Percentiles rank a stretch among this genome's conserved stretches.
phyloP scores from a whole-genome alignment of 2,888 invertebrate genomes.

The Resseliella maxima region DNA sequence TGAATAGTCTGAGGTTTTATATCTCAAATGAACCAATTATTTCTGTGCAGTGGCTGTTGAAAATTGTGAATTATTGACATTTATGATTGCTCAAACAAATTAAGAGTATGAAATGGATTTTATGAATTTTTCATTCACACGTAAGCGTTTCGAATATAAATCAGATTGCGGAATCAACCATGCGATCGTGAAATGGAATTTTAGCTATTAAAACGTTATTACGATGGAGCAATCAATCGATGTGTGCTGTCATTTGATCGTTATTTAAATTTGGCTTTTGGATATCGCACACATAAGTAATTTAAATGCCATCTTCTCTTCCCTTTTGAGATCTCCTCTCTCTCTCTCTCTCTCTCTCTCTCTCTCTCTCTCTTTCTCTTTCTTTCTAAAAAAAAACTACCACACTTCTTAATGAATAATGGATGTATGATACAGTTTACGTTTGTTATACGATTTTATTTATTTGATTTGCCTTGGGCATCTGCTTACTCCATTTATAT shows the following conservation, averaged over 20 bases:
- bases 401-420: conserved; percentile 20
- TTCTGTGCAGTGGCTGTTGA: conserved; percentile 18
- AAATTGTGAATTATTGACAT: conserved; percentile 27
- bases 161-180: background rate
- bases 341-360: background rate
- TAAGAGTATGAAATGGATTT: background rate
- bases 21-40: background rate
- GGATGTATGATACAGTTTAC: conserved; percentile 49
- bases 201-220: conserved; percentile 36
- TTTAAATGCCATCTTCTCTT: background rate
- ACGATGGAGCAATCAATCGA: conserved; percentile 6
- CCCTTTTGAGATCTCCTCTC: too few relatives aligned
- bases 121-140: conserved; percentile 8
- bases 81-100: conserved; percentile 45
- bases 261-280: conserved; percentile 16
- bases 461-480: conserved; percentile 54
- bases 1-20: background rate
- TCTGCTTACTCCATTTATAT: conserved; percentile 30
- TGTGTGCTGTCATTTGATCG: conserved; percentile 50
- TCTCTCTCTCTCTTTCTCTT: background rate
- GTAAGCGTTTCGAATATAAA: background rate
- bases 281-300: conserved; percentile 24
- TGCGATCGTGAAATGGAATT: conserved; percentile 11
- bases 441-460: conserved; percentile 37
- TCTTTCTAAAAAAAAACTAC: background rate